phyloP scores from a whole-genome alignment of 2,888 invertebrate genomes.

The Keiferia lycopersicella region DNA sequence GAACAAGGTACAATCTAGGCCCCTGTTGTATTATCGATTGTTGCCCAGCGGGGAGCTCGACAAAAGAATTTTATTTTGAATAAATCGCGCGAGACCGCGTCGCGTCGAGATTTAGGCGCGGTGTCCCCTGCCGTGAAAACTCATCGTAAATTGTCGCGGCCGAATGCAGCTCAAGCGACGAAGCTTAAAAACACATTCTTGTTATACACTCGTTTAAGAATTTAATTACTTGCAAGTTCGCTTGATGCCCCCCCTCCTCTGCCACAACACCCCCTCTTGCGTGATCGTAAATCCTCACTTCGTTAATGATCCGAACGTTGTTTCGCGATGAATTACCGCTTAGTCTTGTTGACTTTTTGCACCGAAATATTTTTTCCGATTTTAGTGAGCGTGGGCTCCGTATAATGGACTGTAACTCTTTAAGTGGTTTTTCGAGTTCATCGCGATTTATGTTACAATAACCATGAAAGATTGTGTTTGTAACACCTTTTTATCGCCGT shows the following conservation, averaged over 20 bases:
- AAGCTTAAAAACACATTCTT: slow-evolving; percentile 71
- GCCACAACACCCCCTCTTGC: slow-evolving; percentile 48
- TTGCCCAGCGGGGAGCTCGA: slow-evolving; percentile 71
- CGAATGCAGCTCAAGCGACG: slow-evolving; percentile 53
- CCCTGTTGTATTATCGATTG: slow-evolving; percentile 70
- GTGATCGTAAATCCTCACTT: slow-evolving; percentile 76
- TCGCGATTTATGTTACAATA: slow-evolving; percentile 70
- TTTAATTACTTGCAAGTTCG: slow-evolving; percentile 78
- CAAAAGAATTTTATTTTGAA: slow-evolving; percentile 76
- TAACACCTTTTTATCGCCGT: slow-evolving; percentile 52
- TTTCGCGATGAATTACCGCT: slow-evolving; percentile 72
- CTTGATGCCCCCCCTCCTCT: slow-evolving; percentile 54
- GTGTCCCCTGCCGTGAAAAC: slow-evolving; percentile 77
- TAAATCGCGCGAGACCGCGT: slow-evolving; percentile 78
- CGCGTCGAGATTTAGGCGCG: slow-evolving; percentile 76
- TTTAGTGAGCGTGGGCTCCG: slow-evolving; percentile 66
- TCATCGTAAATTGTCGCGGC: slow-evolving; percentile 76
- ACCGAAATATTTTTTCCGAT: slow-evolving; percentile 62
- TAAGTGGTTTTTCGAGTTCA: slow-evolving; percentile 73
- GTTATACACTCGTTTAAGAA: slow-evolving; percentile 77
- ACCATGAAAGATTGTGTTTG: slow-evolving; percentile 62
- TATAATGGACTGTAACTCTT: slow-evolving; percentile 66
- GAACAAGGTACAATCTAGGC: slow-evolving; percentile 65
- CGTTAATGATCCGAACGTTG: slow-evolving; percentile 71
- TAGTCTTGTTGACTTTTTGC: slow-evolving; percentile 70